phyloP scores from a whole-genome alignment of 2,113 vertebrate species.

The Mustelus asterias region DNA sequence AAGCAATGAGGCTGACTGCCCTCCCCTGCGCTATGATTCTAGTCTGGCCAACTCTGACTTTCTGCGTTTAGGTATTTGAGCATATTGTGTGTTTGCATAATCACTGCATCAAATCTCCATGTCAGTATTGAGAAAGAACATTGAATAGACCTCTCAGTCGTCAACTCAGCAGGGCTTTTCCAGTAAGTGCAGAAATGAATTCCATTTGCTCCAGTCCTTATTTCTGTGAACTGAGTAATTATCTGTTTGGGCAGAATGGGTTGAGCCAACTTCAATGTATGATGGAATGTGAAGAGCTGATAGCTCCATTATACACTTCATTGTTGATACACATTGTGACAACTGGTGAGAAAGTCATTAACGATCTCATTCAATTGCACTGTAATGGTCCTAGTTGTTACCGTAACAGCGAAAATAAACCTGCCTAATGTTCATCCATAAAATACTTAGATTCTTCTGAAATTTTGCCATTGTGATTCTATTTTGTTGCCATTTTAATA shows the following conservation, averaged over 20 bases:
- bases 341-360: constrained; percentile 22
- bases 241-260: neutral
- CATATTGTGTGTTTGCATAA: neutral
- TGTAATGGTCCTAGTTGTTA: neutral
- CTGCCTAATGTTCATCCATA: neutral
- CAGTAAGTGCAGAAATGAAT: neutral
- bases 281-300: neutral
- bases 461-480: neutral
- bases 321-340: constrained; percentile 20
- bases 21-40: neutral
- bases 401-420: neutral
- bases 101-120: neutral
- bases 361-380: neutral
- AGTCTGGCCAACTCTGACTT: neutral
- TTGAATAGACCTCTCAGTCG: neutral
- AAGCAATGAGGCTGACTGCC: neutral
- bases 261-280: constrained; percentile 16
- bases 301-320: constrained; percentile 11
- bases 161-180: neutral
- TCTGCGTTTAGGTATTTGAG: neutral
- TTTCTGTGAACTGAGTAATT: neutral
- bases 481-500: neutral
- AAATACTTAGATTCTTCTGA: neutral
- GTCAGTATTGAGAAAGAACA: neutral
- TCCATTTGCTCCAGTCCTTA: neutral